Conservation (phyloP, 2,888 invertebrate genomes). For the Chalcosyrphus nemorum region DNA sequence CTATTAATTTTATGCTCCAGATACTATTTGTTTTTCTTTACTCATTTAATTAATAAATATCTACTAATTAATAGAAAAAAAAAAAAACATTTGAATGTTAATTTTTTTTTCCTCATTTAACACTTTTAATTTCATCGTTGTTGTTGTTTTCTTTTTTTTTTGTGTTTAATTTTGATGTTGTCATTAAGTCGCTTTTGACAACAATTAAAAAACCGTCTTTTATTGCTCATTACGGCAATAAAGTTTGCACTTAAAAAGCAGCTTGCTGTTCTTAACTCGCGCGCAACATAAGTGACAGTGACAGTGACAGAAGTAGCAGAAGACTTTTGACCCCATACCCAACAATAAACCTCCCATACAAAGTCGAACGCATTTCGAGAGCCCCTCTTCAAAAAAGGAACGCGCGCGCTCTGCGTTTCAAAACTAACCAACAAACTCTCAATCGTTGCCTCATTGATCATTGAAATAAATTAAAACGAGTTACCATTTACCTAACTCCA, state of each 20-base stretch:
- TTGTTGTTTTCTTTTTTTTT: not conserved
- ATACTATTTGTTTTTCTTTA: not conserved
- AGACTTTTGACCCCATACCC: too few species aligned
- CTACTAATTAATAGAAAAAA: not conserved
- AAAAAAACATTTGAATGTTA: not conserved
- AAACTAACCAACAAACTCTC: constrained; percentile 25
- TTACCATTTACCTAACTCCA: constrained; percentile 63
- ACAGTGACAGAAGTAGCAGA: too few species aligned
- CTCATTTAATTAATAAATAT: not conserved
- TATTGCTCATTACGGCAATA: not conserved
- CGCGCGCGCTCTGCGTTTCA: constrained; percentile 20
- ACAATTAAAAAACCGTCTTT: not conserved
- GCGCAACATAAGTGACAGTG: constrained; percentile 22
- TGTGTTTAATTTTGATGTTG: too few species aligned
- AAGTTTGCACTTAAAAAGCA: not conserved
- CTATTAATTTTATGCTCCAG: not conserved
- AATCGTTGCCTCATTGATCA: constrained; percentile 65
- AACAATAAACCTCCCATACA: not conserved
- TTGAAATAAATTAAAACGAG: constrained; percentile 58
- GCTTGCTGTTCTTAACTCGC: constrained; percentile 11
- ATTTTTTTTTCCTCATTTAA: not conserved
- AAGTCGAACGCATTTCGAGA: not conserved
- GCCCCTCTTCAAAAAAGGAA: not conserved
- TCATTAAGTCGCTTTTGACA: too few species aligned
- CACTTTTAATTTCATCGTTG: not conserved